Conservation (phyloP, 2,113 vertebrate species). For the Malaclemys terrapin region DNA sequence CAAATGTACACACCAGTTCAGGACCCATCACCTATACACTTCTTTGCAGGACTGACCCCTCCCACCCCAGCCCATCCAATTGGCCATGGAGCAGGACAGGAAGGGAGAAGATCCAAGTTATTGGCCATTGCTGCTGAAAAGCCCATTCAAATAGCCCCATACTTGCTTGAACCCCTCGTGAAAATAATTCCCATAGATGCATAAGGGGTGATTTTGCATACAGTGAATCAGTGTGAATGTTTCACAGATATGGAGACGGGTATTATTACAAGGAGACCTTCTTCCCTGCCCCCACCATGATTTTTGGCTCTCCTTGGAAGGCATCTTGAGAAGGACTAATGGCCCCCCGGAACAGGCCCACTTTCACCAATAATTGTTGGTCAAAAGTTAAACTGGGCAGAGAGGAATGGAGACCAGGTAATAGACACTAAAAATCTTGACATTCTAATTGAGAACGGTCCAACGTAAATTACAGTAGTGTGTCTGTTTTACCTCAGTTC, state of each 20-base stretch:
- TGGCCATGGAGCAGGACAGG: background rate
- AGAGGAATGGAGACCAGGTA: conserved; percentile 58
- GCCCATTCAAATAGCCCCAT: background rate
- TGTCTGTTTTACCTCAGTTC: conserved; percentile 66
- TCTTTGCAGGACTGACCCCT: background rate
- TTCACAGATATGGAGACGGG: background rate
- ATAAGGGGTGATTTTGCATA: background rate
- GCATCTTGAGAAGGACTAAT: conserved; percentile 59
- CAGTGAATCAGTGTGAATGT: background rate
- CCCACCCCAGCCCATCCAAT: background rate
- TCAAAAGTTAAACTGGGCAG: conserved; percentile 72
- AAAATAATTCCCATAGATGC: background rate
- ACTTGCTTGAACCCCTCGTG: background rate
- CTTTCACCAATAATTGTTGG: conserved; percentile 56
- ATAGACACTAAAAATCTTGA: conserved; percentile 68
- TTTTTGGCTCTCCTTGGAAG: conserved; percentile 39
- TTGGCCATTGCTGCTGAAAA: background rate
- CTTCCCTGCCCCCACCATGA: conserved; percentile 1
- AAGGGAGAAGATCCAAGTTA: background rate
- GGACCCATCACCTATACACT: background rate
- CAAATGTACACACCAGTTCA: background rate
- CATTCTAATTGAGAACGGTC: conserved; percentile 72
- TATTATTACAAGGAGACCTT: conserved; percentile 33
- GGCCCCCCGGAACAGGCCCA: conserved; percentile 51
- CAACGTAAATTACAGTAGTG: conserved; percentile 55